Evolutionary conservation across 2,113 vertebrate genomes (phyloP).

Genomic region (Emydura subglobosa): DNA sequence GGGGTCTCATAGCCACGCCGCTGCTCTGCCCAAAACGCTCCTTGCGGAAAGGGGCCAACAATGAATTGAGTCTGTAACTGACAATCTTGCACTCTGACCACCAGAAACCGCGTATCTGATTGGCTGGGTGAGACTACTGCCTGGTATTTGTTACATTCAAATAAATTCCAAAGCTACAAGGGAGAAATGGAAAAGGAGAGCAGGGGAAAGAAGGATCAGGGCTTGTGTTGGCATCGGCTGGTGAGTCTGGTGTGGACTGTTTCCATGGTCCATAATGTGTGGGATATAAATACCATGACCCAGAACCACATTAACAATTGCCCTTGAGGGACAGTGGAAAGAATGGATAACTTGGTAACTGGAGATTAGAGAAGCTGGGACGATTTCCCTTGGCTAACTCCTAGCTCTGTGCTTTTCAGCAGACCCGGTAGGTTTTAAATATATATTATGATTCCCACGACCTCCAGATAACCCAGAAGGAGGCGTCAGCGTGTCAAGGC

Average conservation of each 20-base stretch:
- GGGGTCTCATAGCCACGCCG: too few relatives aligned
- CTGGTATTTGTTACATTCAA: slow-evolving; percentile 44
- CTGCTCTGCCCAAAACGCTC: not conserved
- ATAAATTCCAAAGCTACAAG: not conserved
- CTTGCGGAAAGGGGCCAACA: not conserved
- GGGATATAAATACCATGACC: slow-evolving; percentile 33
- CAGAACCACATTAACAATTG: slow-evolving; percentile 2
- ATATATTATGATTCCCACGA: slow-evolving; percentile 54
- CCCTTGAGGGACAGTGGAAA: slow-evolving; percentile 35
- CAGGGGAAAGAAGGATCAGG: fast-evolving
- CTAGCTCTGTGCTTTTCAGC: slow-evolving; percentile 12
- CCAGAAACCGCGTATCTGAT: not conserved
- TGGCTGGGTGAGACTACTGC: not conserved
- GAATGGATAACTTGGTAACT: slow-evolving; percentile 32
- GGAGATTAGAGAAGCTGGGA: slow-evolving; percentile 55
- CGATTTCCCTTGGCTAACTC: slow-evolving; percentile 24
- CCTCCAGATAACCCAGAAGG: slow-evolving; percentile 65
- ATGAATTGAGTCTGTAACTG: not conserved
- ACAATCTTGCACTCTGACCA: not conserved
- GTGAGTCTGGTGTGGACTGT: not conserved
- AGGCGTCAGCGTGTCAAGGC: slow-evolving; percentile 25
- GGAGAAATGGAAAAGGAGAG: not conserved
- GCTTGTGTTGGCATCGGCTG: not conserved
- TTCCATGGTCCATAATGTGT: slow-evolving; percentile 9
- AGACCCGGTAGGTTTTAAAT: slow-evolving; percentile 18